A percentile compares a stretch with the other conserved stretches of the same genome.
Conservation (phyloP, 2,888 invertebrate species). For the Protodeltote pygarga region DNA sequence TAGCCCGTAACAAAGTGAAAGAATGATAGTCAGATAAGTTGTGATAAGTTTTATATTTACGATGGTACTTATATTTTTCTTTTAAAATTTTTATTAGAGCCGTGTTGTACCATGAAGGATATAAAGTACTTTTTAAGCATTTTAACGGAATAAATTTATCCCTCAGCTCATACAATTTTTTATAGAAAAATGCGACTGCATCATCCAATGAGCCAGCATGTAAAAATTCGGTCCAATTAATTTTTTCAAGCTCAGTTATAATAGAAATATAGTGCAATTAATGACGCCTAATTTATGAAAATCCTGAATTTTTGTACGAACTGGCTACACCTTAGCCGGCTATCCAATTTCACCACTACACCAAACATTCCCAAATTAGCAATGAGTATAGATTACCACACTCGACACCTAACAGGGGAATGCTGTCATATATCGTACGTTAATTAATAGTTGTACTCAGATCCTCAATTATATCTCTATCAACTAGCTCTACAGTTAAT, state of each 20-base stretch:
- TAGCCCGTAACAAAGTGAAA: constrained; percentile 15
- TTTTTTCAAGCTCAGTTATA: background rate
- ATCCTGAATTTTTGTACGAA: too few relatives aligned
- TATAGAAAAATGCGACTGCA: constrained; percentile 4
- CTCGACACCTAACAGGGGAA: constrained; percentile 7
- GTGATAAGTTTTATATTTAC: constrained; percentile 5
- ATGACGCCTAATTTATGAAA: too few relatives aligned
- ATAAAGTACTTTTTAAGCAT: background rate
- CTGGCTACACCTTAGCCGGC: too few relatives aligned
- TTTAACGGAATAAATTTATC: constrained; percentile 1
- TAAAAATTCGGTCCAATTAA: constrained; percentile 2
- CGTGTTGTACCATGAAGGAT: constrained; percentile 35
- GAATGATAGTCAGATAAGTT: constrained; percentile 12
- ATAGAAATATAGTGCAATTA: constrained; percentile 2
- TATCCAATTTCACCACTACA: too few relatives aligned
- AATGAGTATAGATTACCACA: background rate
- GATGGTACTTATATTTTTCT: constrained; percentile 22
- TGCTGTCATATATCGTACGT: background rate
- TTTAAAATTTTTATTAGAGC: constrained; percentile 33
- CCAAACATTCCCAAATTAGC: too few relatives aligned
- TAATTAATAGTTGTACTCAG: constrained; percentile 24
- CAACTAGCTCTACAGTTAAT: constrained; percentile 3
- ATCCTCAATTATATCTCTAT: constrained; percentile 22
- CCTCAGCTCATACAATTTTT: constrained; percentile 10
- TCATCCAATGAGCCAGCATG: background rate